Percentiles rank a stretch among this genome's conserved stretches.
These are phyloP conservation scores for Cottus gobio DNA, from an alignment of 2,113 vertebrate species.

Conservation along the genomic window DNA sequence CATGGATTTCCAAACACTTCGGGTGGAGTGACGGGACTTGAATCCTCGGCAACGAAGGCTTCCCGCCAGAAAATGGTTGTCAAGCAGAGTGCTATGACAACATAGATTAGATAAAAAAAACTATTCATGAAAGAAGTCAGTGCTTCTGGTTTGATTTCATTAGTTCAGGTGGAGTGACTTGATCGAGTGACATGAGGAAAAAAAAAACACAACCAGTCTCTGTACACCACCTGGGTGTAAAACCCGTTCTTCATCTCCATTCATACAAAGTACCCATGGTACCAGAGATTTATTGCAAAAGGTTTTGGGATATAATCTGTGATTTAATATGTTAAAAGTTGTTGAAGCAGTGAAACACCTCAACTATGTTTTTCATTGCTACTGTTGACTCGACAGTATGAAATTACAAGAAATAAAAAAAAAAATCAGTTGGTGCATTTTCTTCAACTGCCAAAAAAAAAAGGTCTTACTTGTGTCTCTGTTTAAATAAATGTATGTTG, in stretches of 20 bases:
- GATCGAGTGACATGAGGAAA: not conserved
- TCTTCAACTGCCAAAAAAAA: not conserved
- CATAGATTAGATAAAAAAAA: constrained; percentile 50
- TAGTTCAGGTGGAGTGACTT: constrained; percentile 1
- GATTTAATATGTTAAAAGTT: not conserved
- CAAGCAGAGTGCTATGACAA: constrained; percentile 79
- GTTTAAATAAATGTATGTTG: not conserved
- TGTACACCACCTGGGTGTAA: not conserved
- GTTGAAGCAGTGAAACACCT: not conserved
- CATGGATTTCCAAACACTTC: constrained; percentile 90
- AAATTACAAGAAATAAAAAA: not conserved
- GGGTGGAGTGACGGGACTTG: constrained; percentile 70
- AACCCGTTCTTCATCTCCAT: not conserved
- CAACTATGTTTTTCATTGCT: not conserved
- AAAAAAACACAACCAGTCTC: not conserved
- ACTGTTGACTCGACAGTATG: not conserved
- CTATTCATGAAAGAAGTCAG: not conserved
- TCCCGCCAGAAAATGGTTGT: constrained; percentile 89
- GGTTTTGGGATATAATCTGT: not conserved
- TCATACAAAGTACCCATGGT: not conserved
- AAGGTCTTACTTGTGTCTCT: not conserved
- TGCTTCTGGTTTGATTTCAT: not conserved
- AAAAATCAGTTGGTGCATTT: not conserved
- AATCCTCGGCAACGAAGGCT: constrained; percentile 67
- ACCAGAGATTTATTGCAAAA: not conserved